phyloP scores from a whole-genome alignment of 2,888 invertebrate genomes.

The Girardia tigrina region DNA sequence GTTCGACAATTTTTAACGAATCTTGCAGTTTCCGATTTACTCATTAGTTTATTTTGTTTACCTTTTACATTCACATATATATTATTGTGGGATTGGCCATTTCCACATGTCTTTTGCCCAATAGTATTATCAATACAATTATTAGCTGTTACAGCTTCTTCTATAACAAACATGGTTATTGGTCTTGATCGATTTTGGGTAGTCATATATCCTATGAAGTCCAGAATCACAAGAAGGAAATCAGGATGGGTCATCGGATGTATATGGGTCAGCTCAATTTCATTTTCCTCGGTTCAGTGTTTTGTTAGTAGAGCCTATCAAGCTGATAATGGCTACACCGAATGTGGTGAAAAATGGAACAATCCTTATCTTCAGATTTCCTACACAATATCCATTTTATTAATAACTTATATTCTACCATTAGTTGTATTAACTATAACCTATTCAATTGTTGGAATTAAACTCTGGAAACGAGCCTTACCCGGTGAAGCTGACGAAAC shows the following conservation, averaged over 20 bases:
- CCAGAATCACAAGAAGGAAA: slow-evolving; percentile 48
- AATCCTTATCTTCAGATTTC: neutral
- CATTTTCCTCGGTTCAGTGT: slow-evolving; percentile 16
- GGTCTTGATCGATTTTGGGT: slow-evolving; percentile 52
- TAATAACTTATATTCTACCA: slow-evolving; percentile 6
- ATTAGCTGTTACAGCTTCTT: slow-evolving; percentile 49
- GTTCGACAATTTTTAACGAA: slow-evolving; percentile 38
- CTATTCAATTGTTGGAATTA: slow-evolving; percentile 20
- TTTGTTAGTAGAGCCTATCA: neutral
- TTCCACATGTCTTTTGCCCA: slow-evolving; percentile 52
- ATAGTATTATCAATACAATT: slow-evolving; percentile 49
- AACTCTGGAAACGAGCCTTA: neutral
- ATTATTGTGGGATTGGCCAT: slow-evolving; percentile 54
- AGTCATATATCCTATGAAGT: slow-evolving; percentile 47
- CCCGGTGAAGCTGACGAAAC: slow-evolving; percentile 7
- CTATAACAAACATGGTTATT: slow-evolving; percentile 52
- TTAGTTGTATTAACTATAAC: slow-evolving; percentile 2
- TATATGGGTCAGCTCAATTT: slow-evolving; percentile 48
- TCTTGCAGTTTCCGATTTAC: slow-evolving; percentile 39
- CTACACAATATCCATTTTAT: neutral
- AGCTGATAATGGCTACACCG: neutral
- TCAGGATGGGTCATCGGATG: slow-evolving; percentile 46
- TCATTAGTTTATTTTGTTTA: slow-evolving; percentile 40
- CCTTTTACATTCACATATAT: slow-evolving; percentile 39
- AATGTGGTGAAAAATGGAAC: slow-evolving; percentile 18